Evolutionary conservation across 2,888 invertebrate species (phyloP), one percentile per base, ranked within the genome.

Genomic region (Frankliniella fusca): DNA sequence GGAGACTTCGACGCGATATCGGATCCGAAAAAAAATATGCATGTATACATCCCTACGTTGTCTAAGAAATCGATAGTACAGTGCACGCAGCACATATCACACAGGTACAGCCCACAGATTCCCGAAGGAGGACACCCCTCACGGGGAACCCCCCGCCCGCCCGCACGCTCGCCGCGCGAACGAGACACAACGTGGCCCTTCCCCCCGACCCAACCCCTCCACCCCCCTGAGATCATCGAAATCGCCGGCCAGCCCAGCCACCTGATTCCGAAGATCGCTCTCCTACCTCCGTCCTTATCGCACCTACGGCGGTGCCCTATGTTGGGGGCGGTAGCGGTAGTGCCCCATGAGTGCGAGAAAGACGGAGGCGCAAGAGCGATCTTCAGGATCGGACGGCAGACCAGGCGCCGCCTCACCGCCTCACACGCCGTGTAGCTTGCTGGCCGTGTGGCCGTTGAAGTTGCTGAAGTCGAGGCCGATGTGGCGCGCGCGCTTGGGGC

Each of bases 371-470:
- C n/a, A n/a, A n/a, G n/a, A n/a, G n/a, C n/a, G n/a, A n/a, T n/a
- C n/a, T n/a, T n/a, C n/a, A n/a, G n/a, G n/a, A n/a, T n/a, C n/a
- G n/a, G n/a, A n/a, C n/a, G n/a, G n/a, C n/a, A n/a, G 15, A 9
- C 12, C 54, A 2, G 54, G 54, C 15, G 1, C 54, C 1, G 54
- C 15, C 18, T 9, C 12, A 9, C 12, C 54, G 8, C n/a, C n/a
- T 70, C 27, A 76, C 23, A 76, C 70, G 27, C 70, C 70, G 70
- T 76, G 70, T 27, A 76, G 23, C 70, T 76, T 76, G 70, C 70
- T 76, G 61, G 61, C 61, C 12, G 61, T n/a, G 70, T 76, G 70
- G 10, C 70, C 70, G 70, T 76, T 76, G 70, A 76, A 76, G 70
- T 76, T 76, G 70, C 70, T 76, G 70, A 76, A 76, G 70, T 76